phyloP scores from a whole-genome alignment of 2,888 invertebrate genomes.

The Drosophila recens region DNA sequence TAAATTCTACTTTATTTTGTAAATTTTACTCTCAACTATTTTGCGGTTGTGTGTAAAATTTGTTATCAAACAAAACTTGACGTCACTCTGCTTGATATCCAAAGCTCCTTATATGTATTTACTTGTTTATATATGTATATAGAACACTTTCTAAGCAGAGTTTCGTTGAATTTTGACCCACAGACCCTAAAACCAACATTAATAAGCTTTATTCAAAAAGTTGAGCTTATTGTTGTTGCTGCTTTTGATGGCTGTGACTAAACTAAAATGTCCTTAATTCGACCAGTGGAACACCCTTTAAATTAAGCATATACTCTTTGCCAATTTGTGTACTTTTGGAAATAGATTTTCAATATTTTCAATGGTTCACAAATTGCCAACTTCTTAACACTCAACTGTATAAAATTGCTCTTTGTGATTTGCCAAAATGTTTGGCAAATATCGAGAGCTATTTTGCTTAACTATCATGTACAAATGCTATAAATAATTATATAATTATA shows the following conservation, averaged over 20 bases:
- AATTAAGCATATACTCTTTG: constrained; percentile 27
- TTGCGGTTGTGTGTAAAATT: constrained; percentile 42
- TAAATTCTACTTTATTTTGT: constrained; percentile 12
- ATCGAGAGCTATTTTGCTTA: constrained; percentile 60
- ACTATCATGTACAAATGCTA: constrained; percentile 72
- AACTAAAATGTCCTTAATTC: constrained; percentile 44
- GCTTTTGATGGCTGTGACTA: constrained; percentile 48
- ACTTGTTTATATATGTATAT: constrained; percentile 13
- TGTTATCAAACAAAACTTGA: constrained; percentile 34
- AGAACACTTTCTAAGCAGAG: constrained; percentile 25
- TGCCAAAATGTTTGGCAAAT: constrained; percentile 64
- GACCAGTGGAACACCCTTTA: constrained; percentile 64
- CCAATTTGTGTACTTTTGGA: constrained; percentile 61
- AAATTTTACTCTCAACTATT: constrained; percentile 44
- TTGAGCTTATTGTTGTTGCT: constrained; percentile 34
- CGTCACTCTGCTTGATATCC: constrained; percentile 25
- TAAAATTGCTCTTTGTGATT: constrained; percentile 53
- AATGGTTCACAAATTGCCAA: constrained; percentile 50
- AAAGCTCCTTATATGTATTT: constrained; percentile 9
- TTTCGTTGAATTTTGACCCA: constrained; percentile 34
- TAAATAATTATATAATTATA: constrained; percentile 41
- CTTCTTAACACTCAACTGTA: constrained; percentile 35
- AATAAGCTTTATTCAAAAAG: constrained; percentile 18
- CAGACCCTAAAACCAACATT: constrained; percentile 39
- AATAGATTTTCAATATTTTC: constrained; percentile 28